A percentile compares a stretch with the other conserved stretches of the same genome.
These are phyloP conservation scores for Argya squamiceps DNA, from an alignment of 2,797 vertebrate genomes.

Conservation along the genomic window DNA sequence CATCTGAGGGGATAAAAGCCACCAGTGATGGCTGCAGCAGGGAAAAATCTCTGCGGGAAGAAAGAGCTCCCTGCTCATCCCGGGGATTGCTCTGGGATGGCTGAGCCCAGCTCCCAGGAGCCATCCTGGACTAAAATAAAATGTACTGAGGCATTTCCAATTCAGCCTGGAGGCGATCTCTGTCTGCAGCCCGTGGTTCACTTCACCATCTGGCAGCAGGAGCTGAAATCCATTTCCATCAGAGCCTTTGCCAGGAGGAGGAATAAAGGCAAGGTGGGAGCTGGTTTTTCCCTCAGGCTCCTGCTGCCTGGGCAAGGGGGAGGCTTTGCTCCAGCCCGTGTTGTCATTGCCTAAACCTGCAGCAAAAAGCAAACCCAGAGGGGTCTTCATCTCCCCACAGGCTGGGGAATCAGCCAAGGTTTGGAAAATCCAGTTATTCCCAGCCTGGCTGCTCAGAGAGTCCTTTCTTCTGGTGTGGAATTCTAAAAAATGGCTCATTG, in stretches of 20 bases:
- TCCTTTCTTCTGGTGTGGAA: background rate
- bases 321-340: background rate
- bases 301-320: background rate
- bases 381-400: background rate
- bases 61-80: background rate
- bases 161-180: conserved; percentile 38
- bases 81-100: background rate
- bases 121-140: conserved; percentile 48
- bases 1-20: background rate
- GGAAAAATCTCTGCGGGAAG: background rate
- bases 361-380: background rate
- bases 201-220: conserved; percentile 61
- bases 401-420: background rate
- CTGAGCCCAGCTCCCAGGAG: background rate
- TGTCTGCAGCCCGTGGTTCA: conserved; percentile 49
- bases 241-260: conserved; percentile 20
- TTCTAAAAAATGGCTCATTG: background rate
- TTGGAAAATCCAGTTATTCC: background rate
- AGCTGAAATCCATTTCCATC: conserved; percentile 54
- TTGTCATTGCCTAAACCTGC: background rate
- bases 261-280: conserved; percentile 20
- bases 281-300: background rate
- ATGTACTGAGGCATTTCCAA: conserved; percentile 42
- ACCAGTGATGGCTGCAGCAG: background rate
- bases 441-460: background rate